Percentiles rank a stretch among this genome's conserved stretches.
Conservation (phyloP, 2,113 vertebrate species). For the Stictonetta naevosa region DNA sequence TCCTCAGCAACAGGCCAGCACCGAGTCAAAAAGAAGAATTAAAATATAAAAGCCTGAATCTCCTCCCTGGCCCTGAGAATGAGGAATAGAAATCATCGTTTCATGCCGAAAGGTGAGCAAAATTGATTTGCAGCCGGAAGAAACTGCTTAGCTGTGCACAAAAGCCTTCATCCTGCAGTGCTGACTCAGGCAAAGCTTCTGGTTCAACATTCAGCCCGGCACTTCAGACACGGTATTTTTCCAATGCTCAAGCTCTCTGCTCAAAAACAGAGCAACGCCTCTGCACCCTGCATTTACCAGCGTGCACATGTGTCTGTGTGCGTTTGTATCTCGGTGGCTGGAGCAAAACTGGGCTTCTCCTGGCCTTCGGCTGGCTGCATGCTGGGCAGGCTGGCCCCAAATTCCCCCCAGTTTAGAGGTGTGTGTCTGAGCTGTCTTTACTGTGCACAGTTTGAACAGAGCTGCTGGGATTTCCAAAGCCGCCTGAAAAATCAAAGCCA, state of each 20-base stretch:
- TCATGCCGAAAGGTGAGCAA: neutral
- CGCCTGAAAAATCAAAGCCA: neutral
- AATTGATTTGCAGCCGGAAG: constrained; percentile 2
- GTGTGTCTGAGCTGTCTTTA: neutral
- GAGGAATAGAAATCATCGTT: neutral
- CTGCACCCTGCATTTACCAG: too few relatives aligned
- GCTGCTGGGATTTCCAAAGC: neutral
- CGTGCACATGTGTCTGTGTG: accelerated
- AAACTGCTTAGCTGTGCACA: constrained; percentile 18
- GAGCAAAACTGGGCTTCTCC: neutral
- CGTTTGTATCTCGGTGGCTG: accelerated
- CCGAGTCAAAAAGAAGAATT: neutral
- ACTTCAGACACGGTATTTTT: neutral
- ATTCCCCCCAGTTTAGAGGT: neutral
- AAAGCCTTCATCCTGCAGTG: neutral
- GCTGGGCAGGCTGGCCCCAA: neutral
- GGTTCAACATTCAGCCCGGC: neutral
- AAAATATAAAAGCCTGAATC: neutral
- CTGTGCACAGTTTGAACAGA: accelerated
- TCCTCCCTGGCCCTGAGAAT: neutral
- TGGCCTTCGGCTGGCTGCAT: accelerated
- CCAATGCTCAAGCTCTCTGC: neutral
- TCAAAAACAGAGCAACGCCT: neutral
- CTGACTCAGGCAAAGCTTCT: neutral
- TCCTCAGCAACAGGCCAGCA: constrained; percentile 21